Percentiles rank a stretch among this genome's conserved stretches.
These are phyloP conservation scores for Slavum lentiscoides DNA, from an alignment of 2,888 invertebrate genomes.

Conservation along the genomic window DNA sequence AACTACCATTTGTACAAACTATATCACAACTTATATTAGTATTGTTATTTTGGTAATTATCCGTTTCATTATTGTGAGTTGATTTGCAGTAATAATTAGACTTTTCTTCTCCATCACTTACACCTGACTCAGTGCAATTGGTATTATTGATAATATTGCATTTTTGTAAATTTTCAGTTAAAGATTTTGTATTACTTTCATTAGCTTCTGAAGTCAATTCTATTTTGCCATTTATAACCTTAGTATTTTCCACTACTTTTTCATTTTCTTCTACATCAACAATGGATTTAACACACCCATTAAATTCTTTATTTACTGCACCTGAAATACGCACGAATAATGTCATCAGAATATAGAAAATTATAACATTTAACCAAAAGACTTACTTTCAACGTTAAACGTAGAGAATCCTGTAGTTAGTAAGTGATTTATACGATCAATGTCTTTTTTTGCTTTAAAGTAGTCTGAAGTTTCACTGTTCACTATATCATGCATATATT, in stretches of 20 bases:
- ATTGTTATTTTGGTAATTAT: constrained; percentile 16
- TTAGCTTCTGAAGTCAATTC: background rate
- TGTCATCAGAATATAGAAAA: background rate
- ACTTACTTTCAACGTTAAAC: background rate
- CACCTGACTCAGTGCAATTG: background rate
- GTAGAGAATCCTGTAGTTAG: constrained; percentile 2
- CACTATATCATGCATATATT: constrained; percentile 26
- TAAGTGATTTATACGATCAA: constrained; percentile 38
- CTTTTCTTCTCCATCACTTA: background rate
- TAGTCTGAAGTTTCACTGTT: constrained; percentile 14
- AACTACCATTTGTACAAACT: background rate
- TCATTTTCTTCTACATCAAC: background rate
- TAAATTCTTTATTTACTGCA: background rate
- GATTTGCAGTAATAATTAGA: background rate
- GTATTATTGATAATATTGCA: background rate
- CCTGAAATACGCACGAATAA: background rate
- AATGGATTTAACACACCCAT: background rate
- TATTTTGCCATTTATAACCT: background rate
- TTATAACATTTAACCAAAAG: background rate
- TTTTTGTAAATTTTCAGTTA: constrained; percentile 20
- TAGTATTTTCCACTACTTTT: background rate
- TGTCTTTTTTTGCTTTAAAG: constrained; percentile 43
- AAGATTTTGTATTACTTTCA: background rate
- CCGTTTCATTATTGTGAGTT: background rate
- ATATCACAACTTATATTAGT: constrained; percentile 8